A percentile compares a stretch with the other conserved stretches of the same genome.
Conservation (phyloP, 2,113 vertebrate species). For the Pituophis catenifer region DNA sequence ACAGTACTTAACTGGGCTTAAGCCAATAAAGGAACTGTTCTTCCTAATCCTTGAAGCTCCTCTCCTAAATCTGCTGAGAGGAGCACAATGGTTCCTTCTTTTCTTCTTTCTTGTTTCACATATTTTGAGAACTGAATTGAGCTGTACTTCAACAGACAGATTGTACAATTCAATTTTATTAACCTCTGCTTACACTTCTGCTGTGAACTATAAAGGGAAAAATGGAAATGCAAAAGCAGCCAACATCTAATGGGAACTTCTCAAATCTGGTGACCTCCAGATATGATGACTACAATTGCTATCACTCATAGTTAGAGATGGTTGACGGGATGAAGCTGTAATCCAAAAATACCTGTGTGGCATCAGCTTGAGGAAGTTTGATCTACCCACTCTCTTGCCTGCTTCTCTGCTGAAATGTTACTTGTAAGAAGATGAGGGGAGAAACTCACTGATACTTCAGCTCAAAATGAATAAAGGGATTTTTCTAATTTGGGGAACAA, state of each 20-base stretch:
- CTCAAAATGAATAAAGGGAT: not conserved
- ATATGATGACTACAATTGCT: not conserved
- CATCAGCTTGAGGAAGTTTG: not conserved
- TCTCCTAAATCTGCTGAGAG: not conserved
- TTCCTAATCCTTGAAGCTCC: not conserved
- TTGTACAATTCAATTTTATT: not conserved
- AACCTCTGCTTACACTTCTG: not conserved
- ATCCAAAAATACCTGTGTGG: not conserved
- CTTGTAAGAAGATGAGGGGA: not conserved
- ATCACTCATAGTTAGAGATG: not conserved
- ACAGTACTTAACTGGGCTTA: not conserved
- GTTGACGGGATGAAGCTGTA: not conserved
- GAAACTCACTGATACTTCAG: not conserved
- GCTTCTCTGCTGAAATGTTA: not conserved
- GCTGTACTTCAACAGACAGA: not conserved
- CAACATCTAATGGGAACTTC: not conserved
- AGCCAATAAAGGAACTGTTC: not conserved
- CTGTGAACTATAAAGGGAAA: not conserved
- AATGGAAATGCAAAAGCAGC: not conserved
- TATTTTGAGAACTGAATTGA: not conserved
- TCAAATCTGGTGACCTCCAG: not conserved
- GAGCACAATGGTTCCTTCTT: not conserved
- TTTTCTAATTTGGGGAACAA: not conserved
- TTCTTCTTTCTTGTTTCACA: not conserved
- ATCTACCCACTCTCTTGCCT: not conserved